A percentile compares a stretch with the other conserved stretches of the same genome.
These are phyloP conservation scores for Tympanuchus pallidicinctus DNA, from an alignment of 2,113 vertebrate genomes.

Conservation along the genomic window DNA sequence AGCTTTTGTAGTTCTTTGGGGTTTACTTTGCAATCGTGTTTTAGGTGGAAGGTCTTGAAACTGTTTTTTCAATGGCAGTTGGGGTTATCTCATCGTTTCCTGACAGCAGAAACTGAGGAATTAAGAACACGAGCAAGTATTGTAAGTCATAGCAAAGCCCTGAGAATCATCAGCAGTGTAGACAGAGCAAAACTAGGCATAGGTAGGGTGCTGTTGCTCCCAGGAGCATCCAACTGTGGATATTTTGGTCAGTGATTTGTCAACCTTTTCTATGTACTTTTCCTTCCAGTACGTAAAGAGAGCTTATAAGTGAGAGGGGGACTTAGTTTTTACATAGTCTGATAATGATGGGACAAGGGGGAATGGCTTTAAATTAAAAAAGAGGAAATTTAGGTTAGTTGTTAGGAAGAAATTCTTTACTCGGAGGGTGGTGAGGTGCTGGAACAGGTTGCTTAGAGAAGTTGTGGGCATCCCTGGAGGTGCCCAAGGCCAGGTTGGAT, in stretches of 20 bases:
- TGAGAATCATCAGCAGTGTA: background rate
- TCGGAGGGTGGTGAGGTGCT: too few species aligned
- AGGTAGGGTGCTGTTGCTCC: accelerated
- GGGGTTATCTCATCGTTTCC: background rate
- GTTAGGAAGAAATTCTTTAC: too few species aligned
- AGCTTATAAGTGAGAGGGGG: too few species aligned
- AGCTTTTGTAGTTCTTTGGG: background rate
- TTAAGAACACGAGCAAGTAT: background rate
- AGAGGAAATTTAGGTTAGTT: too few species aligned
- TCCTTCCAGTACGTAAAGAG: too few species aligned
- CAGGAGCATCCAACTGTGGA: accelerated
- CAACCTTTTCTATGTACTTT: background rate
- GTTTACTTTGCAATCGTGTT: background rate
- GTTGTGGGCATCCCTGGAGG: too few species aligned
- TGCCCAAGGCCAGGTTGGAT: too few species aligned
- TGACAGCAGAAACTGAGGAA: background rate
- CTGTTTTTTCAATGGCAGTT: background rate
- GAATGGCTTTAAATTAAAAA: too few species aligned
- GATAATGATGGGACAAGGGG: too few species aligned
- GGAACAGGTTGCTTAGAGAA: too few species aligned
- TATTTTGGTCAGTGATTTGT: background rate
- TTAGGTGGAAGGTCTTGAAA: background rate
- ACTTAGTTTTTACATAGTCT: too few species aligned
- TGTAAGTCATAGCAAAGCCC: background rate
- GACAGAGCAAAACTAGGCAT: background rate